A percentile compares a stretch with the other conserved stretches of the same genome.
phyloP scores from a whole-genome alignment of 2,888 invertebrate genomes.

The Pheosia tremula region DNA sequence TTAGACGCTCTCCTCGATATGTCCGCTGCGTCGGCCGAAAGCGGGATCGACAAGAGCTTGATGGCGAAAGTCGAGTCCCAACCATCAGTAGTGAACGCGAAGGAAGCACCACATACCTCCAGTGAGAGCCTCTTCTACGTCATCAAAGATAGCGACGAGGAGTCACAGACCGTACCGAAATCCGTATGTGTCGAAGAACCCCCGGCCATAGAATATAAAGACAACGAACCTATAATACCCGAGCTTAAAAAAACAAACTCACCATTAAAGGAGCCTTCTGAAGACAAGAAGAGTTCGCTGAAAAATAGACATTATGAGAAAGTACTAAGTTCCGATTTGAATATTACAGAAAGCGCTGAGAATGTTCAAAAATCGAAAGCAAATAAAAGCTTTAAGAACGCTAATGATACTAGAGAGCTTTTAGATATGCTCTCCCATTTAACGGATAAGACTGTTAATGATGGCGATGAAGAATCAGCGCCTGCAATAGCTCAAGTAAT shows the following conservation, averaged over 20 bases:
- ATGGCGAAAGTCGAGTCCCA: constrained; percentile 24
- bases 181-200: constrained; percentile 11
- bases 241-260: constrained; percentile 33
- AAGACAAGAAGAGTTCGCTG: constrained; percentile 12
- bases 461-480: constrained; percentile 15
- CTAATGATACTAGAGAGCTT: constrained; percentile 64
- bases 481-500: background rate
- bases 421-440: constrained; percentile 64
- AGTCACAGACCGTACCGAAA: constrained; percentile 24
- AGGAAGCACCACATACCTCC: constrained; percentile 23
- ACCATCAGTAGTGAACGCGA: constrained; percentile 8
- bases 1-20: constrained; percentile 57
- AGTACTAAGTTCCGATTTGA: constrained; percentile 31
- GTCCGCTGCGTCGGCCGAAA: constrained; percentile 42
- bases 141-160: constrained; percentile 44
- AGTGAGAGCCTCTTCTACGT: constrained; percentile 50
- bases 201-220: constrained; percentile 32
- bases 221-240: constrained; percentile 16
- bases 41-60: constrained; percentile 31
- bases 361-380: constrained; percentile 4
- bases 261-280: constrained; percentile 26
- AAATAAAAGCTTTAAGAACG: constrained; percentile 46
- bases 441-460: constrained; percentile 48
- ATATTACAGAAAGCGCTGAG: constrained; percentile 21
- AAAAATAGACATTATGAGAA: constrained; percentile 40